Base-by-base conservation (phyloP, 64 coral and sea anemone species). In the Montipora capricornis region DNA sequence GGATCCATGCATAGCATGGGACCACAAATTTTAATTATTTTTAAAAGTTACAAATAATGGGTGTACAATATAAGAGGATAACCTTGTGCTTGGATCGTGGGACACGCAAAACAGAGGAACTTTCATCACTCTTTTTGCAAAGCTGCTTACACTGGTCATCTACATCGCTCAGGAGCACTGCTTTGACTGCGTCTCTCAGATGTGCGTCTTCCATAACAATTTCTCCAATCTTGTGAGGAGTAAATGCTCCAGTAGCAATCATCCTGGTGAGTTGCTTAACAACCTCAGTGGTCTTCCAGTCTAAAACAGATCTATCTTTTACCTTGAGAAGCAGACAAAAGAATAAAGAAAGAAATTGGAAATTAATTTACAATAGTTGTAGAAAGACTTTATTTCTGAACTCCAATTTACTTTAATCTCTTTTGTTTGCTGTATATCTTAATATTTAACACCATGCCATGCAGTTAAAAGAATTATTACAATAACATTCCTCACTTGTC, bases 71-170 rank as follows among this genome's bases (percentile, higher is more conserved):
- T 57, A 2, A 57, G 53, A 57, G 53, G 60, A 82, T 87, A 24
- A 87, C 83, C 83, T 87, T 87, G 62, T 87, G 83, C 62, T 55
- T 87, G 7, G 83, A 29, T 19, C 19, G 66, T 87, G 83, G 83
- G 26, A 44, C 29, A 71, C 61, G 61, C 37, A 87, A 46, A 68
- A 87, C 83, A 71, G 83, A 87, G 45, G 83, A 87, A 6, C 66
- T 71, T 87, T 87, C 62, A 69, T 19, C 62, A 71, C 24, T 46
- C 16, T 44, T 87, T 17, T 87, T 87, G 37, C 83, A 87, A 26
- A 57, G 53, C 53, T 57, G 53, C 53, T 57, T 57, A 57, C 53
- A 57, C 53, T 57, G 53, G 53, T 57, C 83, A 87, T 87, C 68
- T n/a, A 71, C 68, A 71, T 71, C 68, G 0, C 68, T n/a, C 68